A percentile compares a stretch with the other conserved stretches of the same genome.
Conservation (phyloP, 2,113 vertebrate species). For the Nestor notabilis region DNA sequence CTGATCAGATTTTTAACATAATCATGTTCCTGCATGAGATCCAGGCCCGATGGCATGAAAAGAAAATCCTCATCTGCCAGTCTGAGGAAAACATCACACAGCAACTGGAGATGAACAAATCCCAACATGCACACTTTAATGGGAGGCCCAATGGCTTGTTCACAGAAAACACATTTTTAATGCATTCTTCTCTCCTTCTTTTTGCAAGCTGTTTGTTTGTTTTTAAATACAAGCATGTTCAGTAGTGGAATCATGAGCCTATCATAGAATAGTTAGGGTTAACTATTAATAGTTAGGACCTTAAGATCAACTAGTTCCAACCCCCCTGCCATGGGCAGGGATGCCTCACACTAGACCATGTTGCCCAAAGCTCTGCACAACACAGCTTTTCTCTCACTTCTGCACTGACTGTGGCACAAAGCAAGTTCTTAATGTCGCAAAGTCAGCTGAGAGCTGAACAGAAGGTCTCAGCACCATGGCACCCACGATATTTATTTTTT, state of each 20-base stretch:
- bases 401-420: background rate
- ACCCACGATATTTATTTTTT: rapidly evolving
- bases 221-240: background rate
- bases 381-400: background rate
- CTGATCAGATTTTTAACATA: background rate
- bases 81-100: background rate
- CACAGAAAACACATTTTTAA: background rate
- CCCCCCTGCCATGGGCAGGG: background rate
- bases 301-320: background rate
- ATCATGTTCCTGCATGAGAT: background rate
- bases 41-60: background rate
- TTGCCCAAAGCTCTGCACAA: background rate
- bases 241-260: background rate
- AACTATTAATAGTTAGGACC: background rate
- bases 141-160: background rate
- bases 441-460: background rate
- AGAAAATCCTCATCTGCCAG: background rate
- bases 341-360: background rate
- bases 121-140: background rate
- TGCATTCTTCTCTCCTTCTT: background rate
- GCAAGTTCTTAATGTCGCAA: rapidly evolving
- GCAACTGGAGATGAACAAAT: background rate
- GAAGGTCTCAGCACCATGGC: background rate
- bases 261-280: background rate
- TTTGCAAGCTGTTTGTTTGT: background rate